Evolutionary conservation across 2,888 invertebrate species (phyloP).

Genomic region (Coenonympha glycerion): DNA sequence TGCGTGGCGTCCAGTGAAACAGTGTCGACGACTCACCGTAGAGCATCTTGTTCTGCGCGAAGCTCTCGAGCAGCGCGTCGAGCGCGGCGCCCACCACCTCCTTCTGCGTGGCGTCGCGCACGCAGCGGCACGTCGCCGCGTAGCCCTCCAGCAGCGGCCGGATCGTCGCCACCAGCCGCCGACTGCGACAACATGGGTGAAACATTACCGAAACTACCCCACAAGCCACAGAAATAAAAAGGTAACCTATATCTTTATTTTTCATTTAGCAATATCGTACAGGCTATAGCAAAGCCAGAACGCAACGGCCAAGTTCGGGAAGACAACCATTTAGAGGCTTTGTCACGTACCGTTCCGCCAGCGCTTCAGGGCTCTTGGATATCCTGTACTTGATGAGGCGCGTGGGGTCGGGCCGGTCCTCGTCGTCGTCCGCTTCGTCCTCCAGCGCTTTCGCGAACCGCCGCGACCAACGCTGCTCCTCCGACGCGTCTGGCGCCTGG

Average conservation of each 20-base stretch:
- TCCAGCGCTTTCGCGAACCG: constrained; percentile 68
- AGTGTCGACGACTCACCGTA: constrained; percentile 71
- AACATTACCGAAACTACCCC: not conserved
- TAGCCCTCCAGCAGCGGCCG: constrained; percentile 86
- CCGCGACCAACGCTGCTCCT: constrained; percentile 74
- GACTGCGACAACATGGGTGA: constrained; percentile 50
- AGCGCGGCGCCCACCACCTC: constrained; percentile 81
- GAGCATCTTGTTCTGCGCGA: constrained; percentile 73
- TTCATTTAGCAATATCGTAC: too few relatives aligned
- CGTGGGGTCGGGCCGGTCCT: constrained; percentile 39
- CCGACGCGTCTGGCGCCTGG: constrained; percentile 41
- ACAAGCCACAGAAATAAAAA: too few relatives aligned
- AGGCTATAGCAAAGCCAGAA: too few relatives aligned
- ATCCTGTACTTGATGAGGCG: constrained; percentile 43
- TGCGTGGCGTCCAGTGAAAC: constrained; percentile 72
- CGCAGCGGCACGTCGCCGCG: constrained; percentile 69
- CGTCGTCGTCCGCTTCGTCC: constrained; percentile 48
- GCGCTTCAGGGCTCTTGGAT: constrained; percentile 39
- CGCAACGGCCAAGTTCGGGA: too few relatives aligned
- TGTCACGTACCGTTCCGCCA: constrained; percentile 52
- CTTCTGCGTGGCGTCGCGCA: constrained; percentile 77
- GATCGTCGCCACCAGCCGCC: constrained; percentile 76
- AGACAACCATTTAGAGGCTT: too few relatives aligned
- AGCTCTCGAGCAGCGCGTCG: constrained; percentile 78
- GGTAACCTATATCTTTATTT: too few relatives aligned